Percentiles rank a stretch among this genome's conserved stretches.
Conservation (phyloP, 2,888 invertebrate genomes). For the Eupithecia vulgata region DNA sequence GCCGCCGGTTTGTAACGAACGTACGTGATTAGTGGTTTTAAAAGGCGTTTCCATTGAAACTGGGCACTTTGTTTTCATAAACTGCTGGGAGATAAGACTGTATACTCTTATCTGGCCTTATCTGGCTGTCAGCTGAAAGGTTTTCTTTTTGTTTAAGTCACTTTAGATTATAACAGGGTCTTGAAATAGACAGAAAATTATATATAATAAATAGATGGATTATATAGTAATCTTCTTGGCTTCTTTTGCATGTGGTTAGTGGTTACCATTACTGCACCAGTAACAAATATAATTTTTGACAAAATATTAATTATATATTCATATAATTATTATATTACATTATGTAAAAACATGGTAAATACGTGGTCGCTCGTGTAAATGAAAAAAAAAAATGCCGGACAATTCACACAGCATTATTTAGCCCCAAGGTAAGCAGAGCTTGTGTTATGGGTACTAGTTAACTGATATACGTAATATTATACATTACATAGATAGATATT, state of each 20-base stretch:
- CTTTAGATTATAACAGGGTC: background rate
- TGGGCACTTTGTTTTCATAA: background rate
- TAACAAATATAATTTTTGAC: background rate
- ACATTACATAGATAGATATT: too few species aligned
- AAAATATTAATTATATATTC: too few species aligned
- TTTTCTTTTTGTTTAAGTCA: background rate
- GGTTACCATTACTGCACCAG: background rate
- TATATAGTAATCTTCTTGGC: background rate
- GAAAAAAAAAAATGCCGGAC: too few species aligned
- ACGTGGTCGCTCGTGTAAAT: background rate
- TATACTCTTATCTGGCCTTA: background rate
- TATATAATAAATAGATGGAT: background rate
- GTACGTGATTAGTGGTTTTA: slow-evolving; percentile 16
- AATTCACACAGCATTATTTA: too few species aligned
- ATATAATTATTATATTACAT: too few species aligned
- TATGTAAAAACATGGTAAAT: too few species aligned
- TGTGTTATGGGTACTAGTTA: too few species aligned
- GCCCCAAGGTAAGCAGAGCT: too few species aligned
- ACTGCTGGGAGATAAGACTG: background rate
- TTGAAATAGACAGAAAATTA: background rate
- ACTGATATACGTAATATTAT: too few species aligned
- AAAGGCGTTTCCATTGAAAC: background rate
- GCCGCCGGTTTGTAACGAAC: slow-evolving; percentile 15
- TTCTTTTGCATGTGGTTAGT: background rate
- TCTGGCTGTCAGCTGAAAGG: background rate